These are phyloP conservation scores for Champsocephalus gunnari DNA, from an alignment of 2,797 vertebrate genomes.

Conservation along the genomic window DNA sequence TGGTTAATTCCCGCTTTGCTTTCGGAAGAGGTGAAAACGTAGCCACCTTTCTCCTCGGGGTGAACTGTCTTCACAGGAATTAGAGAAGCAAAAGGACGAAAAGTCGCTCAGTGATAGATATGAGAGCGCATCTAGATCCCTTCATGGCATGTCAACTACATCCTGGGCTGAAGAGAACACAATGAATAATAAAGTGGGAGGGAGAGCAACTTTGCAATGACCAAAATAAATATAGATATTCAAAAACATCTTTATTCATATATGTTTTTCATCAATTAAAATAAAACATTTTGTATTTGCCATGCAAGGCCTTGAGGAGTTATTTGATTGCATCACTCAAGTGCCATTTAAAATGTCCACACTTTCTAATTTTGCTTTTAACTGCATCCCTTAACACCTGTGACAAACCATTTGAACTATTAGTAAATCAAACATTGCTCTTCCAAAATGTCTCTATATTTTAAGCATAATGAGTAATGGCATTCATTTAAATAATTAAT, in stretches of 20 bases:
- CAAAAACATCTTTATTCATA: conserved; percentile 11
- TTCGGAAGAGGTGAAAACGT: conserved; percentile 82
- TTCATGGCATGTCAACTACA: conserved; percentile 72
- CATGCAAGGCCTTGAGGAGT: conserved; percentile 2
- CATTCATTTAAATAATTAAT: conserved; percentile 42
- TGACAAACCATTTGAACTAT: conserved; percentile 30
- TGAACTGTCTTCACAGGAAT: conserved; percentile 81
- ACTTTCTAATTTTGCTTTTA: conserved; percentile 36
- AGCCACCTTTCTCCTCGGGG: conserved; percentile 77
- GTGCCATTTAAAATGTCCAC: conserved; percentile 6
- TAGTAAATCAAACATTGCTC: conserved; percentile 34
- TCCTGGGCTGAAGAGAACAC: conserved; percentile 75
- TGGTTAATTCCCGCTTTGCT: conserved; percentile 77
- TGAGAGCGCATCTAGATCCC: conserved; percentile 67
- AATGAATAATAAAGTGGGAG: conserved; percentile 59
- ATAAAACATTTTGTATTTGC: conserved; percentile 9
- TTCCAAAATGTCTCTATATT: conserved; percentile 42
- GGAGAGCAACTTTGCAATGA: conserved; percentile 35
- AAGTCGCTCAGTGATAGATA: conserved; percentile 72
- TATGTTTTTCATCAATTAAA: background rate
- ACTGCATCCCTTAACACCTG: conserved; percentile 20
- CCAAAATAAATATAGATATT: conserved; percentile 1
- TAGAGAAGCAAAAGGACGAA: conserved; percentile 65
- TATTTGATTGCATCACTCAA: conserved; percentile 7
- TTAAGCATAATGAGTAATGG: conserved; percentile 49